Base-by-base conservation (phyloP, 64 coral and sea anemone species). In the Trachythela sp. region DNA sequence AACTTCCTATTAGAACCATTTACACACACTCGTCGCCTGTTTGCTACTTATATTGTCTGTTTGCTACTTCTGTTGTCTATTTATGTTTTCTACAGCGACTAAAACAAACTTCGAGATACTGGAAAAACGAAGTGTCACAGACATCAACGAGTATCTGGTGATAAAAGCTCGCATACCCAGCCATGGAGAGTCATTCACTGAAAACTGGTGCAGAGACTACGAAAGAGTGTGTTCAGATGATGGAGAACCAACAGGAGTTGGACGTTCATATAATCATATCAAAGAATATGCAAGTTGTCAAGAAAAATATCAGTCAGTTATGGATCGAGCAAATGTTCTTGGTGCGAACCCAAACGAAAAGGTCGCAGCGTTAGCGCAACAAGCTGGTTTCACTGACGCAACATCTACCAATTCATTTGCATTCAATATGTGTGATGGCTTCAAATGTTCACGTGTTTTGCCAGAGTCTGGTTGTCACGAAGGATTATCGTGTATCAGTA, bases 171-270 rank as follows among this genome's bases (percentile, higher is more conserved):
- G 30, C 11, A 64, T 90, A 18, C 77, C 42, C 3, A 27, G 24
- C 0, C 56, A 49, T 84, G 89, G 77, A 64, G 39, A 64, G 33
- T 71, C 87, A 18, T 76, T 89, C 18, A 30, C 26, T 20, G 43
- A 84, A 41, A 84, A 90, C 36, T 90, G 88, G 88, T 90, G 88
- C 75, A 51, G 15, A 31, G 88, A 80, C 29, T 90, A 90, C 42
- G 67, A 80, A 13, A 84, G 75, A 20, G 24, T 90, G 9, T 90
- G 88, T 40, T 31, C 48, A 56, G 38, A 70, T 17, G 77, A 90
- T 39, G 24, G 18, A 15, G 83, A 86, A 51, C 90, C 90, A 13
- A 56, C 85, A 22, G 84, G 84, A 30, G 86, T 83, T 36, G 77
- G 84, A 49, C 24, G 22, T 13, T 24, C 39, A 22, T 91, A 86